Percentiles rank a stretch among this genome's conserved stretches.
Evolutionary conservation across 2,888 invertebrate genomes (phyloP).

Genomic region (Philereme transversata): DNA sequence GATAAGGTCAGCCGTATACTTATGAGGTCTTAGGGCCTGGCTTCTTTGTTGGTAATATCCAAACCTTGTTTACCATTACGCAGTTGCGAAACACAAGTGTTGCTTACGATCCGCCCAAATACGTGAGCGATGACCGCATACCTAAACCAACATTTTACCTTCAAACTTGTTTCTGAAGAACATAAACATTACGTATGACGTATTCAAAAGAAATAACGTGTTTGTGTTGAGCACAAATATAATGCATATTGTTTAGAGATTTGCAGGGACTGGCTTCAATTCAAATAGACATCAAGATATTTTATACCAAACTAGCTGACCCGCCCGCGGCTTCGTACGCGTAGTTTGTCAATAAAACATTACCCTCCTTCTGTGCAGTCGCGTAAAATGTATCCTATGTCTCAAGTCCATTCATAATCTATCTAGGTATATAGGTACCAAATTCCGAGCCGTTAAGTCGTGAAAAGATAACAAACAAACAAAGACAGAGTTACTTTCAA

Average conservation of each 20-base stretch:
- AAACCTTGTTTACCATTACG: conserved; percentile 44
- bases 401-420: too few relatives aligned
- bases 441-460: too few relatives aligned
- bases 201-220: conserved; percentile 36
- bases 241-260: conserved; percentile 45
- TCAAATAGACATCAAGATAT: conserved; percentile 37
- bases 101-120: conserved; percentile 56
- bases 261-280: conserved; percentile 37
- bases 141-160: conserved; percentile 63
- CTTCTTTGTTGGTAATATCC: conserved; percentile 24
- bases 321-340: too few relatives aligned
- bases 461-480: too few relatives aligned
- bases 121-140: conserved; percentile 74
- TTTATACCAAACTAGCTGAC: conserved; percentile 33
- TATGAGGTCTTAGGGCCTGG: conserved; percentile 30
- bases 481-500: too few relatives aligned
- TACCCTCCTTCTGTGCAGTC: too few relatives aligned
- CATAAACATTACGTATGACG: conserved; percentile 29
- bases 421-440: too few relatives aligned
- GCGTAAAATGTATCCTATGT: too few relatives aligned
- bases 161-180: conserved; percentile 48
- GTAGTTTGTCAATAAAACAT: too few relatives aligned
- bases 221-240: conserved; percentile 30
- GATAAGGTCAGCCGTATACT: conserved; percentile 29
- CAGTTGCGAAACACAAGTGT: conserved; percentile 51